Evolutionary conservation across 2,113 vertebrate species (phyloP), one percentile per base, ranked within the genome.

Genomic region (Urocitellus parryii): DNA sequence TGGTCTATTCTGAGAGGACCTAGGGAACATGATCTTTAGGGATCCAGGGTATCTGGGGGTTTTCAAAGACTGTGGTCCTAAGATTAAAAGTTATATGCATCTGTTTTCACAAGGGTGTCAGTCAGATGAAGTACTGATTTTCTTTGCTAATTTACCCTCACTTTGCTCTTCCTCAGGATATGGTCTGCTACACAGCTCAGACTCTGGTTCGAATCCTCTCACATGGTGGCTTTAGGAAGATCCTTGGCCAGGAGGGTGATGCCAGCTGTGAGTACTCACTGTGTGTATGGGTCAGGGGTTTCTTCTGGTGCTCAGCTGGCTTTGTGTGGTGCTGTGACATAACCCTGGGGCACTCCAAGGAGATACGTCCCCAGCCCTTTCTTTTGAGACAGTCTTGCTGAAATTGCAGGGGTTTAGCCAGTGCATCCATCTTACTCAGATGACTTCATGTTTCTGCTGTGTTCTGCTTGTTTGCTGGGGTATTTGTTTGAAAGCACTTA

Each of bases 171-270:
- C 68, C 98, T 4, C 94, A 99, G 99, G 99, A 99, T 98, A 99
- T 99, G 99, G 99, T 99, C 85, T 99, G 99, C 89, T 99, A 99
- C 98, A 99, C 99, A 0, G 99, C 99, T 0, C 99, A 99, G 98
- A 99, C 99, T 0, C 98, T 99, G 34, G 99, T 99, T 63, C 98
- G 99, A 65, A 99, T 99, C 16, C 99, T 99, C 2, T 99, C 99
- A 0, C 99, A 99, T 0, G 99, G 99, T 16, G 99, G 99, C 0
- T 99, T 99, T 98, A 98, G 99, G 97, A 99, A 99, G 97, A 99
- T 99, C 97, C 99, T 99, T 0, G 99, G 99, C 0, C 99, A 99
- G 72, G 99, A 99, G 92, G 99, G 99, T 2, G 99, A 99, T 0
- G 99, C 99, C 96, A 99, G 99, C 98, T 99, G 99, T 99, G 96